phyloP scores from a whole-genome alignment of 2,888 invertebrate species.

The Minunthozetes semirufus region DNA sequence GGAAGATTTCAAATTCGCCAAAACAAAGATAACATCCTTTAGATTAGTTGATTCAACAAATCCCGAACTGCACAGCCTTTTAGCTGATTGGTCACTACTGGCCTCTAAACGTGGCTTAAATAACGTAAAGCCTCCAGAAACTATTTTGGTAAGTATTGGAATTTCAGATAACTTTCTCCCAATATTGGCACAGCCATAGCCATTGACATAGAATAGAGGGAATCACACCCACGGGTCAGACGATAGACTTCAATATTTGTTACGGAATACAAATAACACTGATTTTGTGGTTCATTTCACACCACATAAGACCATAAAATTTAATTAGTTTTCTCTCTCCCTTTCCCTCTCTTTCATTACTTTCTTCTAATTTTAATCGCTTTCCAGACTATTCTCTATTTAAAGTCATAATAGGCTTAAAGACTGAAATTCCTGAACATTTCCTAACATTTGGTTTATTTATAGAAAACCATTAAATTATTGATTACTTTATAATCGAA shows the following conservation, averaged over 20 bases:
- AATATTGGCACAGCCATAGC: not conserved
- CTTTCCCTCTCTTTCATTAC: not conserved
- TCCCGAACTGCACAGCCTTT: constrained; percentile 64
- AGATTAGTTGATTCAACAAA: constrained; percentile 76
- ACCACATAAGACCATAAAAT: constrained; percentile 2
- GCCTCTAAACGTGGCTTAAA: not conserved
- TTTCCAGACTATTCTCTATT: not conserved
- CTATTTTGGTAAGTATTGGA: not conserved
- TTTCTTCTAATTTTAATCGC: not conserved
- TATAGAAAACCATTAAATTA: no score
- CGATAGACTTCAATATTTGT: not conserved
- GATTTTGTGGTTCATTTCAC: not conserved
- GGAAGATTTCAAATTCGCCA: constrained; percentile 87
- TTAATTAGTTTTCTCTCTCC: not conserved
- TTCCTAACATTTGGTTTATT: no score
- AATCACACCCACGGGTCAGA: no score
- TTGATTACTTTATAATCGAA: no score
- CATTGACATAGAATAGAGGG: no score
- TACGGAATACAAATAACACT: constrained; percentile 8
- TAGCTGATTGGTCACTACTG: constrained; percentile 45
- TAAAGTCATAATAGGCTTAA: not conserved
- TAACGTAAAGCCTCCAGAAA: not conserved
- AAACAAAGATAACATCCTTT: constrained; percentile 90
- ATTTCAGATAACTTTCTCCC: not conserved
- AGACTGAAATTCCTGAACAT: no score